phyloP scores from a whole-genome alignment of 2,888 invertebrate species.

The Melikaiella ostensackeni region DNA sequence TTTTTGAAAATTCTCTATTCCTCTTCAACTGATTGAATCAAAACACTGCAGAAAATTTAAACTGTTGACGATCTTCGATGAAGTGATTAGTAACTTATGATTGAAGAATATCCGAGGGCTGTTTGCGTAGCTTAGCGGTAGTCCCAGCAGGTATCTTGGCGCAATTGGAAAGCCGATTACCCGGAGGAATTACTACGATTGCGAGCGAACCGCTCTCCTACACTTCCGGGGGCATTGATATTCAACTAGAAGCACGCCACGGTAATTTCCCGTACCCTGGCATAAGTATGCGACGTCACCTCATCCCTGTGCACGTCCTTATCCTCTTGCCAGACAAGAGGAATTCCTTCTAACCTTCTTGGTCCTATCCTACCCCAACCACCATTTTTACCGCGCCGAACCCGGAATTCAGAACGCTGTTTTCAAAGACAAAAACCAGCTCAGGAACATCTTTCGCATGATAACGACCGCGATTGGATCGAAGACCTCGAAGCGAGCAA shows the following conservation, averaged over 20 bases:
- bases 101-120: slow-evolving; percentile 5
- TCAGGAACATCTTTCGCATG: slow-evolving; percentile 9
- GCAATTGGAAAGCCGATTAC: slow-evolving; percentile 64
- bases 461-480: slow-evolving; percentile 33
- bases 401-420: slow-evolving; percentile 35
- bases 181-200: slow-evolving; percentile 64
- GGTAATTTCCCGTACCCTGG: slow-evolving; percentile 61
- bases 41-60: not conserved
- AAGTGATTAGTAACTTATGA: slow-evolving; percentile 16
- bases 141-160: slow-evolving; percentile 49
- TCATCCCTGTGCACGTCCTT: slow-evolving; percentile 15
- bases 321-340: not conserved
- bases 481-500: slow-evolving; percentile 14
- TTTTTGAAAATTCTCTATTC: too few relatives aligned
- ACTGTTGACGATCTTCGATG: not conserved
- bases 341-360: not conserved
- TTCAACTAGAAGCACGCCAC: slow-evolving; percentile 66
- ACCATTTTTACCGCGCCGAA: slow-evolving; percentile 42
- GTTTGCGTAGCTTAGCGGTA: slow-evolving; percentile 38
- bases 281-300: slow-evolving; percentile 42
- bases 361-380: slow-evolving; percentile 13
- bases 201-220: slow-evolving; percentile 57
- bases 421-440: slow-evolving; percentile 31
- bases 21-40: not conserved
- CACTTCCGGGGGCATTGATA: slow-evolving; percentile 67